A percentile compares a stretch with the other conserved stretches of the same genome.
Conservation (phyloP, 2,797 vertebrate species). For the Morelia viridis region DNA sequence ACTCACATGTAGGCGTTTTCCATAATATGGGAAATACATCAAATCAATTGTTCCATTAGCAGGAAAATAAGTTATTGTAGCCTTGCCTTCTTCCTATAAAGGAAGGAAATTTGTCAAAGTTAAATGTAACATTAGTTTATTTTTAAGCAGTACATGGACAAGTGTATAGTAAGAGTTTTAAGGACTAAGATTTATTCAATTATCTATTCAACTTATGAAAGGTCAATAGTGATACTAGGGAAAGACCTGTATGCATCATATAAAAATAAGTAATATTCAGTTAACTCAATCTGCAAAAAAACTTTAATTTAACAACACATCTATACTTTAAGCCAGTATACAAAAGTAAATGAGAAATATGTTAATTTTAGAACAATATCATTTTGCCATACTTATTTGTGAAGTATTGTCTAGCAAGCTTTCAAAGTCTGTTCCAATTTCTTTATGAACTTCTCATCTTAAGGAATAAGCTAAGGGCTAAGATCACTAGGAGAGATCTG, state of each 20-base stretch:
- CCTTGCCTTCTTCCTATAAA: slow-evolving; percentile 71
- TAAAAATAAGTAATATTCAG: neutral
- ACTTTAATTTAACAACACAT: neutral
- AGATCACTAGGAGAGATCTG: neutral
- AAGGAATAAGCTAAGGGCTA: neutral
- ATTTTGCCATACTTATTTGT: neutral
- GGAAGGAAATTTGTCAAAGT: neutral
- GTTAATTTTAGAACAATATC: neutral
- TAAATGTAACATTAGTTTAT: slow-evolving; percentile 16
- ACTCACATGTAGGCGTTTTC: slow-evolving; percentile 91
- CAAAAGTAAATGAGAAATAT: neutral
- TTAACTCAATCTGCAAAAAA: neutral
- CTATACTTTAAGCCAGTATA: neutral
- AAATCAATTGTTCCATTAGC: slow-evolving; percentile 79
- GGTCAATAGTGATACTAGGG: neutral
- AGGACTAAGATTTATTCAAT: neutral
- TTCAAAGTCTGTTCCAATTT: neutral
- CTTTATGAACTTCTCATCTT: neutral
- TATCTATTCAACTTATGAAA: slow-evolving; percentile 25
- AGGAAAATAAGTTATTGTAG: slow-evolving; percentile 81
- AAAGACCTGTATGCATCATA: neutral
- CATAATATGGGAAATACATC: slow-evolving; percentile 94
- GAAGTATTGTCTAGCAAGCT: neutral
- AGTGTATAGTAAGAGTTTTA: slow-evolving; percentile 17
- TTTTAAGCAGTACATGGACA: neutral